These are phyloP conservation scores for Zygothrica quintamaculata DNA, from an alignment of 2,888 invertebrate genomes.

Conservation along the genomic window DNA sequence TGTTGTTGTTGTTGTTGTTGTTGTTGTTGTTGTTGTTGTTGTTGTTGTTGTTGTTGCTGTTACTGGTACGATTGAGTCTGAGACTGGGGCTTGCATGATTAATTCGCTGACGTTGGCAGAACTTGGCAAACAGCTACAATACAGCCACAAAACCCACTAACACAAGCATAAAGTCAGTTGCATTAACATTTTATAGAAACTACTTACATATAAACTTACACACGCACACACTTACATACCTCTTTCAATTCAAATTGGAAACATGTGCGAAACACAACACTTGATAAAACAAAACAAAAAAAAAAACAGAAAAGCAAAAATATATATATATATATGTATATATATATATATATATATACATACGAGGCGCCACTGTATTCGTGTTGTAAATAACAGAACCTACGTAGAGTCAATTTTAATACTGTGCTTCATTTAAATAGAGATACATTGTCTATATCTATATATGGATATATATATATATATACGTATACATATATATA, in stretches of 20 bases:
- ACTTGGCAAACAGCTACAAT: slow-evolving; percentile 46
- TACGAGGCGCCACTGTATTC: slow-evolving; percentile 46
- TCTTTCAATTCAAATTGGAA: slow-evolving; percentile 52
- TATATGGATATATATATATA: neutral
- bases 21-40: slow-evolving; percentile 14
- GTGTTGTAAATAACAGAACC: slow-evolving; percentile 68
- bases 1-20: slow-evolving; percentile 8
- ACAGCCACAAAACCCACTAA: slow-evolving; percentile 26
- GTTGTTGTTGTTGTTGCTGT: slow-evolving; percentile 32
- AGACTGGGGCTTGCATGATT: slow-evolving; percentile 62
- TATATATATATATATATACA: no score
- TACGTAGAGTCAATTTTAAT: slow-evolving; percentile 45
- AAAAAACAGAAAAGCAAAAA: slow-evolving; percentile 30
- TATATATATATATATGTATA: no score
- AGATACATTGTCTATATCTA: slow-evolving; percentile 1
- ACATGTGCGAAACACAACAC: slow-evolving; percentile 41
- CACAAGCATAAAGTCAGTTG: slow-evolving; percentile 34
- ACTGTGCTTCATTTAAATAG: slow-evolving; percentile 52
- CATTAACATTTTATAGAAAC: slow-evolving; percentile 50
- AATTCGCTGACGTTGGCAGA: slow-evolving; percentile 73
- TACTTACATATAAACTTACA: slow-evolving; percentile 17
- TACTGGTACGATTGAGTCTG: slow-evolving; percentile 3
- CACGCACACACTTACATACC: slow-evolving; percentile 10
- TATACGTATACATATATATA: slow-evolving; percentile 1
- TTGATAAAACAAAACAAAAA: slow-evolving; percentile 19